Evolutionary conservation across 2,797 vertebrate genomes (phyloP).

Genomic region (Garrulus glandarius): DNA sequence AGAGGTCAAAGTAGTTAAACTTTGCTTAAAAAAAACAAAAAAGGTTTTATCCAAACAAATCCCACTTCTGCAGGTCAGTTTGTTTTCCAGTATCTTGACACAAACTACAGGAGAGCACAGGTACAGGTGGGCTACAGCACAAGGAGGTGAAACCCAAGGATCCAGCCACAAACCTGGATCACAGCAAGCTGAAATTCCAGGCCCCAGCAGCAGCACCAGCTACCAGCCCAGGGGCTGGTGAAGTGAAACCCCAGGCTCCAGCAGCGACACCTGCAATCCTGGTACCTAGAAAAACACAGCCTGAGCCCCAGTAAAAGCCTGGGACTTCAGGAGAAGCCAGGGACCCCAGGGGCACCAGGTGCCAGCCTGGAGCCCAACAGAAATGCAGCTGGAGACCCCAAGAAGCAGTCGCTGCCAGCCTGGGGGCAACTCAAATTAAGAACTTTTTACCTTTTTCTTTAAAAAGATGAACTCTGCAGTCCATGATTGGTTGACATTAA

Average conservation of each 20-base stretch:
- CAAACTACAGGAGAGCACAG: slow-evolving; percentile 51
- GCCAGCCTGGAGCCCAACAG: slow-evolving; percentile 36
- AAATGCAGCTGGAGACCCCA: neutral
- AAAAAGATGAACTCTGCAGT: slow-evolving; percentile 69
- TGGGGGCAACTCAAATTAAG: slow-evolving; percentile 45
- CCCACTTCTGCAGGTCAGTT: slow-evolving; percentile 38
- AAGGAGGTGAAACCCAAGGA: slow-evolving; percentile 23
- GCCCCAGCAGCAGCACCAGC: slow-evolving; percentile 35
- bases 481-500: slow-evolving; percentile 78
- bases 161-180: slow-evolving; percentile 22
- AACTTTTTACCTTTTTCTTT: slow-evolving; percentile 49
- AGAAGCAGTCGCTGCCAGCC: neutral
- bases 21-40: neutral
- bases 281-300: slow-evolving; percentile 48
- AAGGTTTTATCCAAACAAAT: slow-evolving; percentile 24
- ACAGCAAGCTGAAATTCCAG: slow-evolving; percentile 44
- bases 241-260: slow-evolving; percentile 22
- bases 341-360: neutral
- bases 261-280: slow-evolving; percentile 19
- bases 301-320: slow-evolving; percentile 15
- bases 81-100: slow-evolving; percentile 43
- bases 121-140: slow-evolving; percentile 28
- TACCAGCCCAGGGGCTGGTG: neutral
- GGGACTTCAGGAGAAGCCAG: slow-evolving; percentile 17
- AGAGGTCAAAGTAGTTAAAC: slow-evolving; percentile 52